Conservation (phyloP, 2,797 vertebrate genomes). For the Amphiprion clarkii region DNA sequence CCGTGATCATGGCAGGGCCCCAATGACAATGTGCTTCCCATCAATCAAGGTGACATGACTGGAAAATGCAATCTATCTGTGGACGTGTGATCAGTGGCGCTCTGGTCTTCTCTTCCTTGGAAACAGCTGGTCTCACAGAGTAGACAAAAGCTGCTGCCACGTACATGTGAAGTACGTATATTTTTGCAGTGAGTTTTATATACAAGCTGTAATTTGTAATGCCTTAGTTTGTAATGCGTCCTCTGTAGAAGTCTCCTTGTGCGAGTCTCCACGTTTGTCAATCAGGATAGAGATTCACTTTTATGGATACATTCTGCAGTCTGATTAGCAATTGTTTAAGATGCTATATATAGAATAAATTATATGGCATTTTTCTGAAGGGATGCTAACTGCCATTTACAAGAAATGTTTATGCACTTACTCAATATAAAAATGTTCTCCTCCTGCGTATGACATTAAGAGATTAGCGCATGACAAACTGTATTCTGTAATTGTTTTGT, state of each 20-base stretch:
- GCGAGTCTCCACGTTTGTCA: not conserved
- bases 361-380: not conserved
- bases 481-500: slow-evolving; percentile 15
- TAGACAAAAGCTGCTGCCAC: not conserved
- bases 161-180: too few species aligned
- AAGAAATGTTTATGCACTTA: slow-evolving; percentile 1
- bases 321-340: not conserved
- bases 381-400: not conserved
- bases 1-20: not conserved
- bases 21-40: slow-evolving; percentile 7
- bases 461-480: slow-evolving; percentile 20
- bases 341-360: not conserved
- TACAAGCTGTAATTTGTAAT: not conserved
- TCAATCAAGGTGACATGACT: slow-evolving; percentile 20
- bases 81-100: not conserved
- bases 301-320: not conserved
- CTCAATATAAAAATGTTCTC: slow-evolving; percentile 1
- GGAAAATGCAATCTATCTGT: too few species aligned
- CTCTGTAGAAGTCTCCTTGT: not conserved
- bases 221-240: not conserved
- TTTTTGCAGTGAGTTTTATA: too few species aligned
- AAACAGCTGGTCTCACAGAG: slow-evolving; percentile 2
- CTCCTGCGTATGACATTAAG: slow-evolving; percentile 13
- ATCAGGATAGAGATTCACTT: not conserved
- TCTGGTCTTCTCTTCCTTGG: not conserved